These are phyloP conservation scores for Copidosoma aretas DNA, from an alignment of 2,888 invertebrate genomes.

Conservation along the genomic window DNA sequence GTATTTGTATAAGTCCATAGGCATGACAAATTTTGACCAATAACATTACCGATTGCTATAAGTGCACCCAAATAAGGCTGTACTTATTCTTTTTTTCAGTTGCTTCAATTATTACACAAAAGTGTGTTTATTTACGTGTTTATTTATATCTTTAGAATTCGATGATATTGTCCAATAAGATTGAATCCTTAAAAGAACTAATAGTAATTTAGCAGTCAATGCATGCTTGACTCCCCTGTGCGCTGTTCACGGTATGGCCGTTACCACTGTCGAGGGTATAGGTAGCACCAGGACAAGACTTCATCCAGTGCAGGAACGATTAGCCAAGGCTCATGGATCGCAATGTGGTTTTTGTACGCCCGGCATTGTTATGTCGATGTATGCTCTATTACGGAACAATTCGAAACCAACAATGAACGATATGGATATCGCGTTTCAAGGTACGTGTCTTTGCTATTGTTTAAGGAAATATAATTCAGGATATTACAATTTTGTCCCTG, in stretches of 20 bases:
- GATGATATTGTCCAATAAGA: not conserved
- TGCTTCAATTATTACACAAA: not conserved
- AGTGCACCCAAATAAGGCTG: no score
- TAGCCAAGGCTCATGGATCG: conserved; percentile 86
- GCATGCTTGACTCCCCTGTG: conserved; percentile 86
- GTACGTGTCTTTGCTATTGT: conserved; percentile 61
- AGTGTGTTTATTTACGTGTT: not conserved
- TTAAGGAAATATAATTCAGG: no score
- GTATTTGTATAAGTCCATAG: no score
- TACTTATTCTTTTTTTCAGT: no score
- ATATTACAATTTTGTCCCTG: not conserved
- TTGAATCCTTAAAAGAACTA: not conserved
- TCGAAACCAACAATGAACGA: conserved; percentile 74
- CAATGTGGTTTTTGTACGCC: conserved; percentile 94
- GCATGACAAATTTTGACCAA: no score
- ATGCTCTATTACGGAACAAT: conserved; percentile 77
- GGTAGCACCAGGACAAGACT: conserved; percentile 77
- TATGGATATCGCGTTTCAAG: conserved; percentile 79
- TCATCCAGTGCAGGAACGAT: conserved; percentile 83
- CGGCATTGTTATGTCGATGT: conserved; percentile 96
- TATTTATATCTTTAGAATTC: no score
- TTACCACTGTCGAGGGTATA: conserved; percentile 90
- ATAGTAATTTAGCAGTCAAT: conserved; percentile 80
- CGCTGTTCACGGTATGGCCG: conserved; percentile 81
- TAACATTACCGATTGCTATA: no score